Percentiles rank a stretch among this genome's conserved stretches.
These are phyloP conservation scores for Halichoeres trimaculatus DNA, from an alignment of 2,113 vertebrate species.

Conservation along the genomic window DNA sequence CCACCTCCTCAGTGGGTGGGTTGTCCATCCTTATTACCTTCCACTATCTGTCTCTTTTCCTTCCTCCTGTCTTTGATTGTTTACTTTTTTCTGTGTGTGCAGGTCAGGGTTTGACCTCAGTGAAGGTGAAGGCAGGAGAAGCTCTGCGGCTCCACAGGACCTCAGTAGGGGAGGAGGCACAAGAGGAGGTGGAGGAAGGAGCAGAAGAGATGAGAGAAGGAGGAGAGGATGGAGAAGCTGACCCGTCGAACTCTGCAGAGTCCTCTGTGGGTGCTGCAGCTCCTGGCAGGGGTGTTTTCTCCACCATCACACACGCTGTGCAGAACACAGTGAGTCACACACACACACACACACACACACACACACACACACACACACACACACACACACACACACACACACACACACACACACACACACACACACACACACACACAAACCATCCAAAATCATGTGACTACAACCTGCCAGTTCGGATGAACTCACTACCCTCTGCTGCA, in stretches of 20 bases:
- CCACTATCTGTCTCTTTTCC: neutral
- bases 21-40: neutral
- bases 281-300: slow-evolving; percentile 88
- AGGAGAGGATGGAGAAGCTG: slow-evolving; percentile 54
- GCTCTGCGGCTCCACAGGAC: slow-evolving; percentile 86
- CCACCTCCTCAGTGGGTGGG: slow-evolving; percentile 92
- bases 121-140: slow-evolving; percentile 92
- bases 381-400: neutral
- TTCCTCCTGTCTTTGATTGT: neutral
- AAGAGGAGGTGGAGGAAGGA: slow-evolving; percentile 47
- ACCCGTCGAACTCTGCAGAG: slow-evolving; percentile 54
- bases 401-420: slow-evolving; percentile 76
- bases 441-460: neutral
- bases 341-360: neutral
- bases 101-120: slow-evolving; percentile 94
- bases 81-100: slow-evolving; percentile 20
- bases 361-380: slow-evolving; percentile 76
- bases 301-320: slow-evolving; percentile 89
- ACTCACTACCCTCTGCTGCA: neutral
- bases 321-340: slow-evolving; percentile 91
- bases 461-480: neutral
- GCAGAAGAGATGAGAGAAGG: slow-evolving; percentile 47
- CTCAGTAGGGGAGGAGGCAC: slow-evolving; percentile 84
- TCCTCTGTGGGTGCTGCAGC: slow-evolving; percentile 62
- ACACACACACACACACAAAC: neutral